Evolutionary conservation across 2,797 vertebrate species (phyloP), one percentile per base, ranked within the genome.

Genomic region (Ataeniobius toweri): DNA sequence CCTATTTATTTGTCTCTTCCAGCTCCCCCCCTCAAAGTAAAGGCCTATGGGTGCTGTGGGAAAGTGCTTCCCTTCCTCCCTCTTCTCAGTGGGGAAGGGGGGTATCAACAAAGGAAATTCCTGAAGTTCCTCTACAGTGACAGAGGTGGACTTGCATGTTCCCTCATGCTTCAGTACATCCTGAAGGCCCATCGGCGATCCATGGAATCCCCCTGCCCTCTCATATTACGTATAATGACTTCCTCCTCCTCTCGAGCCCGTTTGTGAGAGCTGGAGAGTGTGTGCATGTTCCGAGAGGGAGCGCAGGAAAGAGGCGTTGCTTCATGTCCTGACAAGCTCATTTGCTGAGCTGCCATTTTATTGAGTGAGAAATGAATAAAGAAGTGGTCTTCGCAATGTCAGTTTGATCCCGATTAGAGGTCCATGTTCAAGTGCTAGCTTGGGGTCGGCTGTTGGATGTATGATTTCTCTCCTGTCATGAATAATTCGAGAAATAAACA

Each of bases 81-180:
- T 77, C 79, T 75, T 76, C 74, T 82, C 56, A 0, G 7, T 59
- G 36, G 70, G 76, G 76, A 63, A 74, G 63, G 36, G 79, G 82
- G 77, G 16, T 20, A 90, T 92, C 91, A 92, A 93, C 92, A 94
- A 95, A 93, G 91, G 93, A 94, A 94, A 94, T 95, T 95, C 94
- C 91, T 92, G 0, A 89, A 93, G 92, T 94, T 95, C 94, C 90
- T 94, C 88, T 90, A 84, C 86, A 92, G 90, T 95, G 93, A 95
- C 91, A 93, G 83, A 78, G 85, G 65, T 85, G 44, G 78, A 86
- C 82, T 78, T 87, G 79, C 88, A 76, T 92, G 92, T 92, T 88
- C 89, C 74, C 89, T 92, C 90, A 91, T 81, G 84, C 88, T 84
- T 74, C 79, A 80, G 73, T 83, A 82, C 86, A 84, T 77, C 77